Conservation (phyloP, 92 coral and sea anemone species). For the Umimayanthus kanabou region DNA sequence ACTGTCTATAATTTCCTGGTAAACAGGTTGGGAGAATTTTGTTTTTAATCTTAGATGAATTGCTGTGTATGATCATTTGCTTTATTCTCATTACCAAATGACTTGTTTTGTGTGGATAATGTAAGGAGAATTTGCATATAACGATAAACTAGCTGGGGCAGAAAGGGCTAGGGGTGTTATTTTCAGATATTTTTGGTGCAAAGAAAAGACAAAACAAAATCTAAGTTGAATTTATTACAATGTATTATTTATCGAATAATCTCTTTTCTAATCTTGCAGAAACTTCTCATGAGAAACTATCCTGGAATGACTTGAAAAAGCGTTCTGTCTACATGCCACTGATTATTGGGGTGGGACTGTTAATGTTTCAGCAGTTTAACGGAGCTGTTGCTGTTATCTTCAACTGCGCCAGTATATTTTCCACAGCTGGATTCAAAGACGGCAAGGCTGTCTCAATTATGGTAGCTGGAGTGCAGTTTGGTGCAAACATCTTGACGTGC, state of each 20-base stretch:
- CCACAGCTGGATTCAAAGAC: conserved; percentile 70
- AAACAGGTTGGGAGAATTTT: too few relatives aligned
- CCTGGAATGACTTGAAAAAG: conserved; percentile 58
- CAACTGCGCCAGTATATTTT: conserved; percentile 70
- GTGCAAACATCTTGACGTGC: conserved; percentile 53
- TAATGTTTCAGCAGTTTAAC: conserved; percentile 74
- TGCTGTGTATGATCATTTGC: too few relatives aligned
- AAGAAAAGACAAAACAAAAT: background rate
- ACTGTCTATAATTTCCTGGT: too few relatives aligned
- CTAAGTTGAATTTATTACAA: background rate
- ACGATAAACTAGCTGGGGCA: too few relatives aligned
- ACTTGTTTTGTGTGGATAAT: too few relatives aligned
- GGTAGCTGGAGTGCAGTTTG: conserved; percentile 61
- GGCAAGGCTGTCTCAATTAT: conserved; percentile 63
- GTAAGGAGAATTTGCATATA: too few relatives aligned
- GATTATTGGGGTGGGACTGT: conserved; percentile 59
- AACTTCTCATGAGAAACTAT: conserved; percentile 31
- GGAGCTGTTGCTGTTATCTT: conserved; percentile 73
- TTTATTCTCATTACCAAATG: too few relatives aligned
- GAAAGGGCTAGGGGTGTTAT: too few relatives aligned
- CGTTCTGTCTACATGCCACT: conserved; percentile 68
- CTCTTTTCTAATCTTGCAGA: conserved; percentile 29
- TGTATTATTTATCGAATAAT: too few relatives aligned
- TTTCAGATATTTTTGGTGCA: too few relatives aligned
- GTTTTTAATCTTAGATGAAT: too few relatives aligned